These are phyloP conservation scores for Rhyacichthys aspro DNA, from an alignment of 2,797 vertebrate species.

Conservation along the genomic window DNA sequence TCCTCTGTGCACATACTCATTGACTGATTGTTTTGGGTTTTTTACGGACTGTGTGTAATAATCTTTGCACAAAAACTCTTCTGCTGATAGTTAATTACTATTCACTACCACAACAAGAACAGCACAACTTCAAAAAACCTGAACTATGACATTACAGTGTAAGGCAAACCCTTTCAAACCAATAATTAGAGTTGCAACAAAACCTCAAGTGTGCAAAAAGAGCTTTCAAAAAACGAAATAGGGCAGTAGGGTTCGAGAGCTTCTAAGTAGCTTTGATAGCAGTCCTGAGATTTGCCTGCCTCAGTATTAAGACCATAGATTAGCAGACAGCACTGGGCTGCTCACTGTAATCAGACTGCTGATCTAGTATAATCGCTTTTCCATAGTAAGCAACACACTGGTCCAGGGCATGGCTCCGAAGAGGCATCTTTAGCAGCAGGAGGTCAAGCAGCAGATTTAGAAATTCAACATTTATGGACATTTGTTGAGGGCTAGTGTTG, in stretches of 20 bases:
- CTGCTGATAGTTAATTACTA: no score
- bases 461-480: slow-evolving; percentile 19
- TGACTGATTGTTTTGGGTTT: no score
- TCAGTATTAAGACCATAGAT: slow-evolving; percentile 62
- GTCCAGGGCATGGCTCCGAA: slow-evolving; percentile 36
- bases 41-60: no score
- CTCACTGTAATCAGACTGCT: slow-evolving; percentile 63
- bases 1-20: no score
- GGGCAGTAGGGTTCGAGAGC: slow-evolving; percentile 8
- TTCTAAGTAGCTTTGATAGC: slow-evolving; percentile 41
- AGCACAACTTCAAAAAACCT: background rate
- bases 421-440: slow-evolving; percentile 50
- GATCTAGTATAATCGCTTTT: slow-evolving; percentile 69
- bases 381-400: slow-evolving; percentile 49
- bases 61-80: no score
- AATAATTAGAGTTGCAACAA: background rate
- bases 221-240: slow-evolving; percentile 9
- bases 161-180: slow-evolving; percentile 3
- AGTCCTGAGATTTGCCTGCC: slow-evolving; percentile 53
- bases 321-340: slow-evolving; percentile 50
- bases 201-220: background rate
- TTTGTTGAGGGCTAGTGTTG: background rate
- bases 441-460: slow-evolving; percentile 35
- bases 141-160: background rate
- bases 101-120: background rate